Conservation (phyloP, 2,113 vertebrate species). For the Petromus typicus region DNA sequence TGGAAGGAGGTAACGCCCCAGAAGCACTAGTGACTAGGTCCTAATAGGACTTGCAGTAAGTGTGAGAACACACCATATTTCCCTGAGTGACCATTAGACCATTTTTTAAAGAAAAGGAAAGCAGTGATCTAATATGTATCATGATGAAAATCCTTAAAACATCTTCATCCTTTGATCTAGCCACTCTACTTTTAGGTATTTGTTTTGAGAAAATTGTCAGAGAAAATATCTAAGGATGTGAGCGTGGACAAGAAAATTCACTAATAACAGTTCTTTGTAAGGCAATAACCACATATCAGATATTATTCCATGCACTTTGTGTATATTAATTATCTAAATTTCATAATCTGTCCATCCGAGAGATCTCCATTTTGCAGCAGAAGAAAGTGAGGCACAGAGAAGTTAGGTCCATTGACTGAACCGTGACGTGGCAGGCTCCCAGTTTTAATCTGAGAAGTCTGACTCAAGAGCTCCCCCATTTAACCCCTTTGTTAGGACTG, state of each 20-base stretch:
- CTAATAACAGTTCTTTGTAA: background rate
- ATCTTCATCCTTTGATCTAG: background rate
- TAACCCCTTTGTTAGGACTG: background rate
- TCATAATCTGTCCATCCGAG: background rate
- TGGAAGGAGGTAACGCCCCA: background rate
- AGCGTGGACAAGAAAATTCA: background rate
- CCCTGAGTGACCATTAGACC: background rate
- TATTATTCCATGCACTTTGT: background rate
- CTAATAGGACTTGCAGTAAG: background rate
- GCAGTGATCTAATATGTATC: background rate
- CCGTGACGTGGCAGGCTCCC: background rate
- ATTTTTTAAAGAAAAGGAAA: background rate
- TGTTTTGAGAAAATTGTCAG: conserved; percentile 21
- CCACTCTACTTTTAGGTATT: conserved; percentile 19
- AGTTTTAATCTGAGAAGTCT: background rate
- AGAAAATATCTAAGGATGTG: background rate
- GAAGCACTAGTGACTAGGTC: background rate
- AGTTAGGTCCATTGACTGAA: background rate
- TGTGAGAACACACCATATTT: background rate
- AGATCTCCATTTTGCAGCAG: background rate
- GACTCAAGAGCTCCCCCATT: background rate
- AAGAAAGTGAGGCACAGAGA: background rate
- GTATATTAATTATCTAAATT: background rate
- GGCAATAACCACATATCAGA: background rate
- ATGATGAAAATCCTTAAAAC: background rate